phyloP scores from a whole-genome alignment of 2,888 invertebrate species.

The Psylliodes chrysocephalus region DNA sequence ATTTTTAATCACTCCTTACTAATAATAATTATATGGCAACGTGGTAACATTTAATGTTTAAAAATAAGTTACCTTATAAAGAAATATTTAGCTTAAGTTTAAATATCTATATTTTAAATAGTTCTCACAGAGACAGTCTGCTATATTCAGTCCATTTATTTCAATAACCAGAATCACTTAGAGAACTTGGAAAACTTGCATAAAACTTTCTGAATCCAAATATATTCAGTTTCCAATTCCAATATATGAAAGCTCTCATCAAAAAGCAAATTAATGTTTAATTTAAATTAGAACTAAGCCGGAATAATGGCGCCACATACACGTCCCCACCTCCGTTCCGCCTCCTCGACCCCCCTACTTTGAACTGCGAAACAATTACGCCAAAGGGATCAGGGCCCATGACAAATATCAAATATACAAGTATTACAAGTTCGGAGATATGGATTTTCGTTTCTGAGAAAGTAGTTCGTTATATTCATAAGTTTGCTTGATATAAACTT shows the following conservation, averaged over 20 bases:
- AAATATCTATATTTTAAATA: no score
- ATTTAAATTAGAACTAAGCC: constrained; percentile 40
- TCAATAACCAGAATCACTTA: no score
- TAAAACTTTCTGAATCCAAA: neutral
- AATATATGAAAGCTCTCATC: constrained; percentile 6
- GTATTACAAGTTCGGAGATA: constrained; percentile 60
- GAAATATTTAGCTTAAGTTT: no score
- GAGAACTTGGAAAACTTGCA: neutral
- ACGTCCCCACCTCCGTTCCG: constrained; percentile 1
- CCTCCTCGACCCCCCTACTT: constrained; percentile 31
- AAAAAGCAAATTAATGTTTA: constrained; percentile 37
- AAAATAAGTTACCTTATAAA: no score
- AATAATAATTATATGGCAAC: no score
- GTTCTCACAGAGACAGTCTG: no score
- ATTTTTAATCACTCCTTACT: no score
- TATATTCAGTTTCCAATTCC: constrained; percentile 13
- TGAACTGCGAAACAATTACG: constrained; percentile 46
- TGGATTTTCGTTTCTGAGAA: constrained; percentile 57
- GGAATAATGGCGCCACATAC: constrained; percentile 20
- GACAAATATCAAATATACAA: constrained; percentile 61
- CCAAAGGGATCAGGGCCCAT: constrained; percentile 48
- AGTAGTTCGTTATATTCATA: constrained; percentile 58
- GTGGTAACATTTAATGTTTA: no score
- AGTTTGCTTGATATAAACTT: constrained; percentile 61
- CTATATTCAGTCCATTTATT: no score